A percentile compares a stretch with the other conserved stretches of the same genome.
Conservation (phyloP, 2,113 vertebrate species). For the Spea multiplicata region DNA sequence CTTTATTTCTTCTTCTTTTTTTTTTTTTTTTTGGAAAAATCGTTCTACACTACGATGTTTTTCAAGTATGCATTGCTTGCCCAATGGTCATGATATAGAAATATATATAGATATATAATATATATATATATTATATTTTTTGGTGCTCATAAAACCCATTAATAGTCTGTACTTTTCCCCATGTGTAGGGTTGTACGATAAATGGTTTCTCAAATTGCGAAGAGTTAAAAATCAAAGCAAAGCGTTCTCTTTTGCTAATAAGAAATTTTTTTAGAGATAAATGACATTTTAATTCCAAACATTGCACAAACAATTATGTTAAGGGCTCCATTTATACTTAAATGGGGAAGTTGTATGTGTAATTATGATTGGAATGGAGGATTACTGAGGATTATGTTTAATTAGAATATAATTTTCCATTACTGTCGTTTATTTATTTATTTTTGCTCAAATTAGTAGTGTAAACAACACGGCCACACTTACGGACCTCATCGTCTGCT, state of each 20-base stretch:
- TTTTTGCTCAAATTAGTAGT: slow-evolving; percentile 55
- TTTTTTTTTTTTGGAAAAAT: too few relatives aligned
- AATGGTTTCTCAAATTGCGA: too few relatives aligned
- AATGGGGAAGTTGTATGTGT: slow-evolving; percentile 50
- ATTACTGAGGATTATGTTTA: slow-evolving; percentile 55
- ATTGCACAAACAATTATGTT: slow-evolving; percentile 34
- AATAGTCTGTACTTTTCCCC: too few relatives aligned
- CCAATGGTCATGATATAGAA: too few relatives aligned
- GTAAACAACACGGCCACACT: slow-evolving; percentile 53
- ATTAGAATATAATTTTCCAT: slow-evolving; percentile 56
- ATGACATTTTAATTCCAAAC: slow-evolving; percentile 48
- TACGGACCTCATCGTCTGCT: slow-evolving; percentile 46
- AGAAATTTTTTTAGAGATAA: slow-evolving; percentile 3
- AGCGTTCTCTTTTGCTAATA: slow-evolving; percentile 7
- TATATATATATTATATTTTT: too few relatives aligned
- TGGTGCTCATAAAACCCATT: too few relatives aligned
- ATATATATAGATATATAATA: too few relatives aligned
- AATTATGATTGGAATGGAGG: slow-evolving; percentile 41
- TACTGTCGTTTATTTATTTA: slow-evolving; percentile 43
- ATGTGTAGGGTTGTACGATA: background rate
- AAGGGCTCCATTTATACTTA: slow-evolving; percentile 18
- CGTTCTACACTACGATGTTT: too few relatives aligned
- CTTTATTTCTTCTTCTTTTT: too few relatives aligned
- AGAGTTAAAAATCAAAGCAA: slow-evolving; percentile 37
- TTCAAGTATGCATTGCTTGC: too few relatives aligned